phyloP scores from a whole-genome alignment of 1,140 invertebrate genomes.

The Riptortus pedestris region DNA sequence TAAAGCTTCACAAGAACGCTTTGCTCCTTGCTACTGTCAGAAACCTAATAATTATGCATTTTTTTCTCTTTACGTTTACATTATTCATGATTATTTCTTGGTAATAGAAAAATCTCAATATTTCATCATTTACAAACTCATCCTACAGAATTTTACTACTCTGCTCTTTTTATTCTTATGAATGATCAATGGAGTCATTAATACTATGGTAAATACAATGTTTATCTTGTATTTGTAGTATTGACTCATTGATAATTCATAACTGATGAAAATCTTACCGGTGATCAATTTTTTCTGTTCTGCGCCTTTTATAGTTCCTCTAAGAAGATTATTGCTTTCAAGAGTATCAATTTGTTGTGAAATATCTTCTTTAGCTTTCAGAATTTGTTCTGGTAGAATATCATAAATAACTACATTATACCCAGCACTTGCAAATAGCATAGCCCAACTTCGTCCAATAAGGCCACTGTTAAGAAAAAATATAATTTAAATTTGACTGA shows the following conservation, averaged over 20 bases:
- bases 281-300: slow-evolving; percentile 69
- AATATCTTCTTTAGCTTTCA: slow-evolving; percentile 61
- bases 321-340: slow-evolving; percentile 51
- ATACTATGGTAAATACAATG: neutral
- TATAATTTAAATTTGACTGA: too few relatives aligned
- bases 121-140: too few relatives aligned
- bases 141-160: too few relatives aligned
- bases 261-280: slow-evolving; percentile 43
- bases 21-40: too few relatives aligned
- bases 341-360: slow-evolving; percentile 58
- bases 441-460: slow-evolving; percentile 88
- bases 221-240: neutral
- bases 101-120: too few relatives aligned
- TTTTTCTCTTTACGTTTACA: too few relatives aligned
- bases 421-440: slow-evolving; percentile 87
- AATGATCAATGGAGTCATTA: neutral
- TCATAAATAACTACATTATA: slow-evolving; percentile 81
- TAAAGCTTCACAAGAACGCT: too few relatives aligned
- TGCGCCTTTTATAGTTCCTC: slow-evolving; percentile 58
- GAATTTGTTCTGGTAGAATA: slow-evolving; percentile 60
- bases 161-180: neutral
- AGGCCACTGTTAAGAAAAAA: slow-evolving; percentile 57
- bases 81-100: too few relatives aligned
- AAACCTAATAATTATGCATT: too few relatives aligned
- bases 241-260: neutral